Conservation (phyloP, 2,113 vertebrate species). For the Peromyscus californicus region DNA sequence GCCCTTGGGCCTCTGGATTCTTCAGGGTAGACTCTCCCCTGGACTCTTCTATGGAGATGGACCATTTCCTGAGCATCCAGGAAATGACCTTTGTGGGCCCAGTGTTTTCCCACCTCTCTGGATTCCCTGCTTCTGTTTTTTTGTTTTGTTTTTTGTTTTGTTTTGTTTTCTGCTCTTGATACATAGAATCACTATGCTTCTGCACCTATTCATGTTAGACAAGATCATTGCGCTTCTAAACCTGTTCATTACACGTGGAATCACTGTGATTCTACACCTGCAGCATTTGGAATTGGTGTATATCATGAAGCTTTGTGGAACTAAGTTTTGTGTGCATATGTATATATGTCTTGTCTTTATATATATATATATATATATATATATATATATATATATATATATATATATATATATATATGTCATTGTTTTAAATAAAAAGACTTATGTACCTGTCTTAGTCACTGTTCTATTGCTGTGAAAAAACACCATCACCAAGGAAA, state of each 20-base stretch:
- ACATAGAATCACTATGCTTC: constrained; percentile 77
- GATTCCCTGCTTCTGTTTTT: constrained; percentile 55
- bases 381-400: too few relatives aligned
- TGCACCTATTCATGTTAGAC: background rate
- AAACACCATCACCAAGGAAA: background rate
- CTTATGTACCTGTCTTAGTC: background rate
- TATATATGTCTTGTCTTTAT: too few relatives aligned
- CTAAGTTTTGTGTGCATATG: constrained; percentile 91
- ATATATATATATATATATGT: too few relatives aligned
- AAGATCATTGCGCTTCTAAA: background rate
- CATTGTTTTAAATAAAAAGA: too few relatives aligned
- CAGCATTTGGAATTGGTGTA: constrained; percentile 91
- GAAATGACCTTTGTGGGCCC: constrained; percentile 79
- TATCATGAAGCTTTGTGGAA: constrained; percentile 92
- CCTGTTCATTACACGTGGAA: too few relatives aligned
- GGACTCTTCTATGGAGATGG: constrained; percentile 62
- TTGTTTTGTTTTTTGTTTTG: too few relatives aligned
- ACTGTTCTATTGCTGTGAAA: background rate
- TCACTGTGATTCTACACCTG: constrained; percentile 83
- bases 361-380: too few relatives aligned
- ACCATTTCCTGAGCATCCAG: constrained; percentile 64
- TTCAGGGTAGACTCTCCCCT: background rate
- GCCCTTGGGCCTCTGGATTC: constrained; percentile 84
- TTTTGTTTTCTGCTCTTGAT: constrained; percentile 51
- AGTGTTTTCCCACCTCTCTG: constrained; percentile 75